Conservation (phyloP, 2,113 vertebrate species). For the Channa argus region DNA sequence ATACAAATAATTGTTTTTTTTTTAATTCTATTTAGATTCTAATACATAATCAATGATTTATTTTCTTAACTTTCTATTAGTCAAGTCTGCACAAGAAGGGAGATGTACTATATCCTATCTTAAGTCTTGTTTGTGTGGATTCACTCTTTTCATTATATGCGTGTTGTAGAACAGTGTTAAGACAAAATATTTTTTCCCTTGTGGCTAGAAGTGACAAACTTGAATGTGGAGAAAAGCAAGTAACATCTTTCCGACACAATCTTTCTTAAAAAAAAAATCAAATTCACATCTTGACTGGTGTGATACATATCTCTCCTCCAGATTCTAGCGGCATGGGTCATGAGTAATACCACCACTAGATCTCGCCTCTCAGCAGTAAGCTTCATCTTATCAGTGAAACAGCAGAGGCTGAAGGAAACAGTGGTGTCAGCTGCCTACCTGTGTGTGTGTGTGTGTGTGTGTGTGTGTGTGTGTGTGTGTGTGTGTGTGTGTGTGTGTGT, state of each 20-base stretch:
- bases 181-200: not conserved
- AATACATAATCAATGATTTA: no score
- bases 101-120: no score
- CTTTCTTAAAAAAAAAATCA: slow-evolving; percentile 2
- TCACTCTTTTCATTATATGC: not conserved
- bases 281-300: slow-evolving; percentile 11
- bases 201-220: not conserved
- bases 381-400: slow-evolving; percentile 56
- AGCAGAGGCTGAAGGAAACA: slow-evolving; percentile 50
- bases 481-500: slow-evolving; percentile 45
- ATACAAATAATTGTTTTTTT: no score
- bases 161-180: not conserved
- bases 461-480: slow-evolving; percentile 44
- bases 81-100: no score
- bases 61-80: no score
- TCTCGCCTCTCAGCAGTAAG: slow-evolving; percentile 50
- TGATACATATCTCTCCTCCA: slow-evolving; percentile 19
- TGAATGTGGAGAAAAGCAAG: slow-evolving; percentile 8
- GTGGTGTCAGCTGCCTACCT: slow-evolving; percentile 47
- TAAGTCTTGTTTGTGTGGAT: not conserved
- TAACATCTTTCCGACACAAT: slow-evolving; percentile 13
- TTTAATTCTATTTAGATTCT: no score
- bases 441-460: slow-evolving; percentile 41
- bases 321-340: slow-evolving; percentile 30
- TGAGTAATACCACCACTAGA: slow-evolving; percentile 26